phyloP scores from a whole-genome alignment of 37 sponge, comb jelly and placozoan genomes.

The Tethya wilhelma region DNA sequence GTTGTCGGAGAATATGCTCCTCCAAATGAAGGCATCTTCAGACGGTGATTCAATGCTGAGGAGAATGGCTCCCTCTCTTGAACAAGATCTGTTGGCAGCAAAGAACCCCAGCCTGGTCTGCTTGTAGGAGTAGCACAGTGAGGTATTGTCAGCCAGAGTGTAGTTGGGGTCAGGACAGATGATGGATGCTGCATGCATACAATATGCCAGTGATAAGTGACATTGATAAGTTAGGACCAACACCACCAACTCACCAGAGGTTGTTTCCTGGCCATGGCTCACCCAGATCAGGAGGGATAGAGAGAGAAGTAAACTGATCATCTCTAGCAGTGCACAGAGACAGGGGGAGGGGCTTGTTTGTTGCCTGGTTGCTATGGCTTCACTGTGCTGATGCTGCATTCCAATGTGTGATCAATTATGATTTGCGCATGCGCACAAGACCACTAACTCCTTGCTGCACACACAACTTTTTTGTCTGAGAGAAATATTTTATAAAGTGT shows the following conservation, averaged over 20 bases:
- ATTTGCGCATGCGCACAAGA: too few relatives aligned
- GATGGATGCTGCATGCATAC: too few relatives aligned
- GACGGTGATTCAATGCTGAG: constrained; percentile 19
- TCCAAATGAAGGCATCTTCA: constrained; percentile 48
- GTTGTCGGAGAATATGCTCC: neutral
- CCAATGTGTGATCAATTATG: too few relatives aligned
- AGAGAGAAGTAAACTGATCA: neutral
- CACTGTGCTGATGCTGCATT: too few relatives aligned
- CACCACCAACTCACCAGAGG: neutral
- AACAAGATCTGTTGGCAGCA: constrained; percentile 45
- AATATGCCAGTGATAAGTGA: too few relatives aligned
- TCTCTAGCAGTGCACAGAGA: neutral
- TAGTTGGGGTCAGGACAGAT: constrained; percentile 19
- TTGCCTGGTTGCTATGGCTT: neutral
- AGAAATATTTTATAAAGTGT: too few relatives aligned
- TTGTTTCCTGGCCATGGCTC: neutral
- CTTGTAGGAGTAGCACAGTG: constrained; percentile 51
- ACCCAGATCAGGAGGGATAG: neutral
- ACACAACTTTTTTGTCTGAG: too few relatives aligned
- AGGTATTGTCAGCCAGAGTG: neutral
- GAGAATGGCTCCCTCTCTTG: constrained; percentile 30
- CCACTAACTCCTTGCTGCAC: too few relatives aligned
- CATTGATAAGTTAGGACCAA: too few relatives aligned
- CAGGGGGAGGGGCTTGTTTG: neutral
- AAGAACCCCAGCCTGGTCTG: constrained; percentile 11